Conservation (phyloP, 2,888 invertebrate species). For the Oasisia sp. region DNA sequence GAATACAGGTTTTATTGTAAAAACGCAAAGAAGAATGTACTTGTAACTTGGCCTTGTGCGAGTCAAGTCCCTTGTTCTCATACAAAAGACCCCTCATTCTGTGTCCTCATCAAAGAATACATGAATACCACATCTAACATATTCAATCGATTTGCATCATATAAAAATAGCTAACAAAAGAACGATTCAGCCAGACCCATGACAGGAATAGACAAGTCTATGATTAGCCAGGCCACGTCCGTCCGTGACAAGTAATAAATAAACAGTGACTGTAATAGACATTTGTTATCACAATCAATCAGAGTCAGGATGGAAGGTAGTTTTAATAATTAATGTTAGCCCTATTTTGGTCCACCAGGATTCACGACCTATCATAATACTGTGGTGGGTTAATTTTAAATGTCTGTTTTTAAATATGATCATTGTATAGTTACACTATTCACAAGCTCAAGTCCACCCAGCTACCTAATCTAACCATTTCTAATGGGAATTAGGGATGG, state of each 20-base stretch:
- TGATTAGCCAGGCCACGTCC: not conserved
- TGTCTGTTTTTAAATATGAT: no score
- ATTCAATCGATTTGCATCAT: not conserved
- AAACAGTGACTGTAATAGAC: not conserved
- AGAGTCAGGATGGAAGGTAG: not conserved
- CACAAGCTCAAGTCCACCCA: no score
- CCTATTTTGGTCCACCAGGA: no score
- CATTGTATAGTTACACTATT: no score
- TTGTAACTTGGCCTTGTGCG: not conserved
- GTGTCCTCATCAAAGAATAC: not conserved
- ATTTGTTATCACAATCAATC: not conserved
- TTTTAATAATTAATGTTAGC: not conserved
- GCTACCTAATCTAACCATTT: no score
- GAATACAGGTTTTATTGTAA: not conserved
- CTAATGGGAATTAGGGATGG: no score
- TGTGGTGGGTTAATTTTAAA: not conserved
- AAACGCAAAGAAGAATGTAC: not conserved
- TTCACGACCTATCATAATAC: not conserved
- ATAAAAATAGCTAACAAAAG: not conserved
- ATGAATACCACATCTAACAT: not conserved
- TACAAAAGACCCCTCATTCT: not conserved
- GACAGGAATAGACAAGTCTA: not conserved
- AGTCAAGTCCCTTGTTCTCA: no score
- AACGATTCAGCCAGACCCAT: not conserved
- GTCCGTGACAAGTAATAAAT: not conserved